These are phyloP conservation scores for Sitta carolinensis DNA, from an alignment of 2,797 vertebrate species.

Conservation along the genomic window DNA sequence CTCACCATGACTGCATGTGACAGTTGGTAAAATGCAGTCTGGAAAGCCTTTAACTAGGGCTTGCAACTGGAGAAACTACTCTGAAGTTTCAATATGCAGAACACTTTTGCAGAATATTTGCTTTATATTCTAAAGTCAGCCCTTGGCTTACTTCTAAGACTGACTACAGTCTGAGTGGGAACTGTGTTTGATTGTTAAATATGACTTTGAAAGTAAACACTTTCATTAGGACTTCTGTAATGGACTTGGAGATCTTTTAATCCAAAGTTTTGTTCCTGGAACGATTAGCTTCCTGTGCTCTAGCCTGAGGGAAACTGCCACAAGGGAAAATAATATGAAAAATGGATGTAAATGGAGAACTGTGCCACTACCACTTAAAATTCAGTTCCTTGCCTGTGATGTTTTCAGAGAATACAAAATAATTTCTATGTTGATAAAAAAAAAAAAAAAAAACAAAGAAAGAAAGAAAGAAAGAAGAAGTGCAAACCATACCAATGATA, in stretches of 20 bases:
- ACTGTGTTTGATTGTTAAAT: not conserved
- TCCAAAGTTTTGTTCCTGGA: not conserved
- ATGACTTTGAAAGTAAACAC: conserved; percentile 1
- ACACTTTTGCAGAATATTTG: not conserved
- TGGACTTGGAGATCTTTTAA: conserved; percentile 1
- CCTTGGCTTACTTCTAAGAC: not conserved
- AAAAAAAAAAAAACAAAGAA: rapidly evolving
- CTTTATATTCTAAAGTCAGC: not conserved
- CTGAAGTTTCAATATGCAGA: not conserved
- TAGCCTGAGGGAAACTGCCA: conserved; percentile 1
- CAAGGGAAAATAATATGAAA: not conserved
- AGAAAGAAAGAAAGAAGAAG: no score
- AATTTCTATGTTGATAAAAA: not conserved
- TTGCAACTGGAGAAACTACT: not conserved
- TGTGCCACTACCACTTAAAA: not conserved
- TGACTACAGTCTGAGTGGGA: not conserved
- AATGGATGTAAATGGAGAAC: not conserved
- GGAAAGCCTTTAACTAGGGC: not conserved
- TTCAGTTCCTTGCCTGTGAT: not conserved
- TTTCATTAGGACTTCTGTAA: conserved; percentile 12
- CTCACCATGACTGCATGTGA: not conserved
- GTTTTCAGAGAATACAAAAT: not conserved
- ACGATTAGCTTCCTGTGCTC: not conserved
- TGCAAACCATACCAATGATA: not conserved
- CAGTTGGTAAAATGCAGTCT: not conserved